These are phyloP conservation scores for Tiphia femorata DNA, from an alignment of 2,888 invertebrate genomes.

Conservation along the genomic window DNA sequence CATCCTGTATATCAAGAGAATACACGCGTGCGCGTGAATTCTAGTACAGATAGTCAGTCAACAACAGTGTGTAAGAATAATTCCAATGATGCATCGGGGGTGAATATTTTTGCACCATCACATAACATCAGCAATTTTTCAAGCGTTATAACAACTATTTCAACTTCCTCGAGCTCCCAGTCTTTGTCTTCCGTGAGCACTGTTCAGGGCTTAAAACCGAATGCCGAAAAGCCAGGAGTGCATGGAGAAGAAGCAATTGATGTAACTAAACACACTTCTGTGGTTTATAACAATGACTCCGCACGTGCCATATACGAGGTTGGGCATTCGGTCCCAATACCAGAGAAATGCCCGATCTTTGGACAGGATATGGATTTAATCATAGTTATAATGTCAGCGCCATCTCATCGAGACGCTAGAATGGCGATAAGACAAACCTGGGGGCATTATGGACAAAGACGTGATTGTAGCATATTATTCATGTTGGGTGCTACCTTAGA, in stretches of 20 bases:
- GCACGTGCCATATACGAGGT: slow-evolving; percentile 59
- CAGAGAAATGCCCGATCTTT: slow-evolving; percentile 60
- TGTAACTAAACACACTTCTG: slow-evolving; percentile 56
- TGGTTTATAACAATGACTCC: slow-evolving; percentile 70
- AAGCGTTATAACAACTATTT: slow-evolving; percentile 32
- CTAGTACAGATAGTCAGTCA: slow-evolving; percentile 32
- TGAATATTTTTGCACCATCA: slow-evolving; percentile 10
- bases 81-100: slow-evolving; percentile 29
- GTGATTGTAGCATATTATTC: slow-evolving; percentile 75
- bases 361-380: slow-evolving; percentile 68
- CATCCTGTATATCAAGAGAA: slow-evolving; percentile 28
- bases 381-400: slow-evolving; percentile 78
- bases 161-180: slow-evolving; percentile 36
- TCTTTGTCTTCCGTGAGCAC: slow-evolving; percentile 39
- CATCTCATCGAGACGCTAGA: slow-evolving; percentile 76
- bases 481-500: slow-evolving; percentile 74
- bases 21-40: slow-evolving; percentile 33
- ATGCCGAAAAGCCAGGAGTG: slow-evolving; percentile 17
- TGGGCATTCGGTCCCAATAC: slow-evolving; percentile 57
- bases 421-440: slow-evolving; percentile 80
- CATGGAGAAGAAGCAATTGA: slow-evolving; percentile 34
- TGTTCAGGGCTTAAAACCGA: slow-evolving; percentile 31
- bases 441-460: slow-evolving; percentile 79
- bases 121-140: slow-evolving; percentile 31
- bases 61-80: slow-evolving; percentile 35